Evolutionary conservation across 2,797 vertebrate species (phyloP).

Genomic region (Melanotaenia maccullochi): DNA sequence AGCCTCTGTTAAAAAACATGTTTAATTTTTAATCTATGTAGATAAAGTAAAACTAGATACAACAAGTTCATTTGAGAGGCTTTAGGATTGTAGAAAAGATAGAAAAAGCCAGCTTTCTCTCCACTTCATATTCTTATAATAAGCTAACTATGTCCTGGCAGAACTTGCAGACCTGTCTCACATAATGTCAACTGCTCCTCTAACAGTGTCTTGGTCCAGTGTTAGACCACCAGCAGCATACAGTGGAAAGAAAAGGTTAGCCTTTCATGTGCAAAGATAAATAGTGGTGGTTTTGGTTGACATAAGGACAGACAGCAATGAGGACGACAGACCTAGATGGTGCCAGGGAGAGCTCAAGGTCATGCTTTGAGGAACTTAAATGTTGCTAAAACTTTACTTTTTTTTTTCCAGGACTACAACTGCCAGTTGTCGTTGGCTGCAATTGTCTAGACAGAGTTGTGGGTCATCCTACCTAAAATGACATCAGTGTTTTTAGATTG

Average conservation of each 20-base stretch:
- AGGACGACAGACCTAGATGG: slow-evolving; percentile 31
- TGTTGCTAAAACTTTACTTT: slow-evolving; percentile 58
- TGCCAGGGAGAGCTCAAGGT: slow-evolving; percentile 28
- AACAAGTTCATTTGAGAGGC: background rate
- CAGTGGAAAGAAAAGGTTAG: slow-evolving; percentile 60
- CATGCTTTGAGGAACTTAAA: slow-evolving; percentile 47
- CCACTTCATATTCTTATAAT: background rate
- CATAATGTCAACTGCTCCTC: slow-evolving; percentile 10
- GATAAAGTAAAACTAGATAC: background rate
- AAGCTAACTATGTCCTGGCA: slow-evolving; percentile 7
- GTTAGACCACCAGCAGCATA: slow-evolving; percentile 57
- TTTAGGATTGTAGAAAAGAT: background rate
- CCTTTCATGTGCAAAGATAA: slow-evolving; percentile 63
- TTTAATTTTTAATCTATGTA: background rate
- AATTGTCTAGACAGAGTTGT: slow-evolving; percentile 60
- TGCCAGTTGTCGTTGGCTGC: slow-evolving; percentile 60
- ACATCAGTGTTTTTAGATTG: slow-evolving; percentile 66
- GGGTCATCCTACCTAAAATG: slow-evolving; percentile 63
- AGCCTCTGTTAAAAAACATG: background rate
- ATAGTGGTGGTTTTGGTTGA: slow-evolving; percentile 65
- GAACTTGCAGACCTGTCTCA: background rate
- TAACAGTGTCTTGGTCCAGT: slow-evolving; percentile 12
- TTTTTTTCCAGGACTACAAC: slow-evolving; percentile 44
- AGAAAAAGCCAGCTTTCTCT: background rate
- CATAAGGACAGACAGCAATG: slow-evolving; percentile 33